Evolutionary conservation across 2,113 vertebrate species (phyloP).

Genomic region (Myanophis thanlyinensis): DNA sequence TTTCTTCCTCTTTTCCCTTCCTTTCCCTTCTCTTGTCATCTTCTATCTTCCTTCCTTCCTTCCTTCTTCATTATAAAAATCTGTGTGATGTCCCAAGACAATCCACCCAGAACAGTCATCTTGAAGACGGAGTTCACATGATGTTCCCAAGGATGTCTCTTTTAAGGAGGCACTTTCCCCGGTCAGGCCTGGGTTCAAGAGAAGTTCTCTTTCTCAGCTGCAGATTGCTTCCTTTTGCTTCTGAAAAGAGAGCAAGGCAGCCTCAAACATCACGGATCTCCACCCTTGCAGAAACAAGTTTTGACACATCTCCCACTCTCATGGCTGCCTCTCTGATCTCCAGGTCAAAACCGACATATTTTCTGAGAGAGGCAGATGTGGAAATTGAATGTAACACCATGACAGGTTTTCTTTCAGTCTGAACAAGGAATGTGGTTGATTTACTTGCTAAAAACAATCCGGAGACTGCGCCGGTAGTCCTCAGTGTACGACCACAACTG

Average conservation of each 20-base stretch:
- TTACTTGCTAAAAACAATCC: not conserved
- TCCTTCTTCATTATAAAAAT: constrained; percentile 7
- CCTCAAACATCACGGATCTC: constrained; percentile 5
- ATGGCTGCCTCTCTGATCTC: not conserved
- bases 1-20: not conserved
- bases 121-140: not conserved
- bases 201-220: not conserved
- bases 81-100: not conserved
- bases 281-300: constrained; percentile 3
- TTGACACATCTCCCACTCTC: not conserved
- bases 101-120: not conserved
- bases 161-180: not conserved
- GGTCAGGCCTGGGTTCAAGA: not conserved
- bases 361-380: not conserved
- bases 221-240: not conserved
- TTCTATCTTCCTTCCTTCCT: too few species aligned
- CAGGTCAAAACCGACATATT: not conserved
- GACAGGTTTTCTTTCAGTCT: not conserved
- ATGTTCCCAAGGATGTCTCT: not conserved
- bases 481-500: too few species aligned
- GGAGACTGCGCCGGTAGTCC: too few species aligned
- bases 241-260: not conserved
- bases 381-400: not conserved
- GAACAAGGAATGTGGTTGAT: not conserved
- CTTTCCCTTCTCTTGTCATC: not conserved